phyloP scores from a whole-genome alignment of 2,888 invertebrate species.

The Catocala sponsa region DNA sequence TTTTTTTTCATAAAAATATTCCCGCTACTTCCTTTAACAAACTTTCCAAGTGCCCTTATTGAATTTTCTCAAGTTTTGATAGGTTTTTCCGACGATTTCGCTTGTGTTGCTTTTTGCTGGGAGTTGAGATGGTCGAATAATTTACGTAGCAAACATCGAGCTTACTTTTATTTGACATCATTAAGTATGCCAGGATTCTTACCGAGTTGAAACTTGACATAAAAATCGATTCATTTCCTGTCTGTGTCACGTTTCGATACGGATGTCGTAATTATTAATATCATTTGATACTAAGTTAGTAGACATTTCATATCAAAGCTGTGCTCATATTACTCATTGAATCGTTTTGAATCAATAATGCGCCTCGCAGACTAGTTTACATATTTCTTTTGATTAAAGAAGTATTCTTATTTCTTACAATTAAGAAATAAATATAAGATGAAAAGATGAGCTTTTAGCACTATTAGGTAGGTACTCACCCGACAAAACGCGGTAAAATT shows the following conservation, averaged over 20 bases:
- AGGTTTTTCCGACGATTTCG: constrained; percentile 85
- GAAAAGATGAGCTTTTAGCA: too few relatives aligned
- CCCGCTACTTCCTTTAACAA: constrained; percentile 83
- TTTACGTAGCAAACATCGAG: constrained; percentile 71
- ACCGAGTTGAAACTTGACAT: constrained; percentile 4
- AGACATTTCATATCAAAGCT: constrained; percentile 4
- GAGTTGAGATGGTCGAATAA: constrained; percentile 75
- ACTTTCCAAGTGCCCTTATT: constrained; percentile 86
- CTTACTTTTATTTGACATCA: constrained; percentile 45
- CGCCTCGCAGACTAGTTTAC: too few relatives aligned
- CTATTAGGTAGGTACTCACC: too few relatives aligned
- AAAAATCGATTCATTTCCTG: constrained; percentile 18
- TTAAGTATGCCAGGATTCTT: constrained; percentile 39
- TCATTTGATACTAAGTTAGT: constrained; percentile 1
- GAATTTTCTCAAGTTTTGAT: constrained; percentile 88
- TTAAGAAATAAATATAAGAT: too few relatives aligned
- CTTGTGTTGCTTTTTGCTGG: constrained; percentile 73
- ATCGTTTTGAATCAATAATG: too few relatives aligned
- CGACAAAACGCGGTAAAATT: too few relatives aligned
- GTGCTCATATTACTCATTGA: not conserved
- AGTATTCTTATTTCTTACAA: too few relatives aligned
- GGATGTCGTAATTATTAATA: constrained; percentile 9
- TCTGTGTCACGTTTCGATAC: constrained; percentile 7
- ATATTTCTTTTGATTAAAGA: too few relatives aligned
- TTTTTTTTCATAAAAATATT: constrained; percentile 80